These are phyloP conservation scores for Tetramorium parvispinum DNA, from an alignment of 1,140 invertebrate species.

Conservation along the genomic window DNA sequence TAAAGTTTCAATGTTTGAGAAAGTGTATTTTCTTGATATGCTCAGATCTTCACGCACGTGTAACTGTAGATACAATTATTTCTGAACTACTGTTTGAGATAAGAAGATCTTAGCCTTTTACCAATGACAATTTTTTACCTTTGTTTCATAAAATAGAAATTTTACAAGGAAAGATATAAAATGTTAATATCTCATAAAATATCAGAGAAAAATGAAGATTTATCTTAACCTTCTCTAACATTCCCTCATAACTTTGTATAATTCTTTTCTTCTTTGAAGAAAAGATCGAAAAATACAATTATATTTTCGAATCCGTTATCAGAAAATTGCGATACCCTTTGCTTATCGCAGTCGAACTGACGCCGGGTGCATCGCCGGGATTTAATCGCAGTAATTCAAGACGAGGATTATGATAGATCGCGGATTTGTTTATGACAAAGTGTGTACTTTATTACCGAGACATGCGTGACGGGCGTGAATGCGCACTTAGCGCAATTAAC, in stretches of 20 bases:
- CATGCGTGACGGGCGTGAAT: not conserved
- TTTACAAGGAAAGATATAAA: not conserved
- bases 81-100: not conserved
- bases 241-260: conserved; percentile 3
- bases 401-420: not conserved
- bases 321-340: not conserved
- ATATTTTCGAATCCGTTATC: conserved; percentile 5
- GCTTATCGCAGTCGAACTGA: not conserved
- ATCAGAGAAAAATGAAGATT: not conserved
- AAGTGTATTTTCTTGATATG: not conserved
- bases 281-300: conserved; percentile 2
- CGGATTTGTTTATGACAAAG: not conserved
- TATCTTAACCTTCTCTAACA: not conserved
- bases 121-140: not conserved
- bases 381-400: conserved; percentile 12
- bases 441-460: not conserved
- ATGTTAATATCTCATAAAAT: not conserved
- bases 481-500: conserved; percentile 6
- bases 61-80: not conserved
- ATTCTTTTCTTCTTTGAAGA: not conserved
- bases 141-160: not conserved
- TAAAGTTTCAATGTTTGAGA: not conserved
- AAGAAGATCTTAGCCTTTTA: not conserved
- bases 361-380: not conserved
- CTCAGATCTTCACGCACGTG: not conserved